Evolutionary conservation across 2,797 vertebrate genomes (phyloP).

Genomic region (Dermochelys coriacea): DNA sequence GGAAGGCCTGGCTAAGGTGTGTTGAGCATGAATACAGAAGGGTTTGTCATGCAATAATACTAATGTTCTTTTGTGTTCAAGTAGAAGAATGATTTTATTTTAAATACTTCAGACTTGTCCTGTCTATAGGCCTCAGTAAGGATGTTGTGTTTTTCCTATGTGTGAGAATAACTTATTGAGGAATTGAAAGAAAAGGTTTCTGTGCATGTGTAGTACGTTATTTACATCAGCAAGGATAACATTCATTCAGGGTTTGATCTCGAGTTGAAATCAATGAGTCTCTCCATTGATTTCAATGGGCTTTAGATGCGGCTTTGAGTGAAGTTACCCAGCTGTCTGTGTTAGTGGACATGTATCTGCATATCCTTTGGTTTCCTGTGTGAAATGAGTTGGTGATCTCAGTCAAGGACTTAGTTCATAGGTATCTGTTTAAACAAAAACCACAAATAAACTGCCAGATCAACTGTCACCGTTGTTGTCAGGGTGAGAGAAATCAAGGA

Average conservation of each 20-base stretch:
- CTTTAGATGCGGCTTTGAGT: not conserved
- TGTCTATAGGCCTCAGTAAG: not conserved
- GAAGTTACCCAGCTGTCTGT: no score
- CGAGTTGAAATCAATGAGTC: not conserved
- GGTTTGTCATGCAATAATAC: no score
- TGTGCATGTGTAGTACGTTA: accelerated
- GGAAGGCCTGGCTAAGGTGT: accelerated
- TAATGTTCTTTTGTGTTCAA: not conserved
- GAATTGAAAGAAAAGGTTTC: not conserved
- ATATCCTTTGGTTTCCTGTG: not conserved
- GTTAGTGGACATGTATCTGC: not conserved
- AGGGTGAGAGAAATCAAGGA: not conserved
- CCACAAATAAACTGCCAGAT: accelerated
- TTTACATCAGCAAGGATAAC: not conserved
- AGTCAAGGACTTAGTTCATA: not conserved
- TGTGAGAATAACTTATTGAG: not conserved
- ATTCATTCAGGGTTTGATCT: not conserved
- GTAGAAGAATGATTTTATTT: not conserved
- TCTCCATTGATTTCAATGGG: not conserved
- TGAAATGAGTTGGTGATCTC: not conserved
- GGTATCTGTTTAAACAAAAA: accelerated
- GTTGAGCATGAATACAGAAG: not conserved
- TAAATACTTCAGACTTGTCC: not conserved
- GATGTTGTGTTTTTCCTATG: not conserved
- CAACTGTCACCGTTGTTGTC: accelerated